Evolutionary conservation across 1,140 invertebrate species (phyloP).

Genomic region (Diploscapter pachys): DNA sequence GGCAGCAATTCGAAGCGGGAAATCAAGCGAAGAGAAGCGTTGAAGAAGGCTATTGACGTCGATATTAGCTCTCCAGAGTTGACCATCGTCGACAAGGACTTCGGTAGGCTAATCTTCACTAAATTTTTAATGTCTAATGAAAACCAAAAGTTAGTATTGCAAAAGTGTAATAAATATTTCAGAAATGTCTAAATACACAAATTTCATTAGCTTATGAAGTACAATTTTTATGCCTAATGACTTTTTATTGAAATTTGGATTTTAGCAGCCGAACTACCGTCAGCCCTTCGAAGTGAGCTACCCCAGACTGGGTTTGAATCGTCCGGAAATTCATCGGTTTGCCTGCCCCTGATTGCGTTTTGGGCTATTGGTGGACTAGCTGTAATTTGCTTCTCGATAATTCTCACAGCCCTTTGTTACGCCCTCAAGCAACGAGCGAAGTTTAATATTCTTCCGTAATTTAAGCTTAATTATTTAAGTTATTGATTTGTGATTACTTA

Average conservation of each 20-base stretch:
- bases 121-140: not conserved
- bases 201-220: not conserved
- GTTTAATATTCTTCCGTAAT: slow-evolving; percentile 9
- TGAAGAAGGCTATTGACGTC: slow-evolving; percentile 44
- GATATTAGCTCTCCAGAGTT: slow-evolving; percentile 52
- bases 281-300: not conserved
- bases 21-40: slow-evolving; percentile 27
- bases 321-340: not conserved
- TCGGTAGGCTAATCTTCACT: slow-evolving; percentile 25
- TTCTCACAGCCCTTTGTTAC: slow-evolving; percentile 1
- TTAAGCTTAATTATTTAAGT: too few species aligned
- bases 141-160: too few species aligned
- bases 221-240: not conserved
- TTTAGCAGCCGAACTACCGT: not conserved
- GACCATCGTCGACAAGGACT: slow-evolving; percentile 52
- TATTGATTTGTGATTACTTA: too few species aligned
- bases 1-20: slow-evolving; percentile 3
- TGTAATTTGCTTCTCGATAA: not conserved
- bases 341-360: slow-evolving; percentile 8
- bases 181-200: not conserved
- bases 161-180: too few species aligned
- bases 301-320: not conserved
- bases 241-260: not conserved
- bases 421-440: slow-evolving; percentile 12
- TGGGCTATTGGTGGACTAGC: slow-evolving; percentile 2